Evolutionary conservation across 2,888 invertebrate genomes (phyloP).

Genomic region (Cephus sareptanus): DNA sequence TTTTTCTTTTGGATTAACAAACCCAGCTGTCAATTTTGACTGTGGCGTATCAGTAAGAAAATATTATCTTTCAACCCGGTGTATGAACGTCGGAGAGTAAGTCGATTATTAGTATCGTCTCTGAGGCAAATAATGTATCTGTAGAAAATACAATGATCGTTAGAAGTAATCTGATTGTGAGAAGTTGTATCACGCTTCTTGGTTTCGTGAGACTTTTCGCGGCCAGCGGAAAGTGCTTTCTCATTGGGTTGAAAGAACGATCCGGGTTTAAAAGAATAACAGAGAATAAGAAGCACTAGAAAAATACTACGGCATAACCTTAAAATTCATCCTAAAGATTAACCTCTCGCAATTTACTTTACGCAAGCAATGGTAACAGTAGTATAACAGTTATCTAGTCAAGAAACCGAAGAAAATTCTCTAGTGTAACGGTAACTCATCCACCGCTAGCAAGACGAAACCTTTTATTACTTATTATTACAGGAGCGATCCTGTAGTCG

Average conservation of each 20-base stretch:
- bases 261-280: neutral
- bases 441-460: constrained; percentile 27
- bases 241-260: neutral
- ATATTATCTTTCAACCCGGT: neutral
- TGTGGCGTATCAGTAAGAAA: neutral
- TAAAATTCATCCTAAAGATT: neutral
- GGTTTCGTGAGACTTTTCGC: neutral
- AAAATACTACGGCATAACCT: neutral
- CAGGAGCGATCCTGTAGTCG: neutral
- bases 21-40: neutral
- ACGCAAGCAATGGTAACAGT: neutral
- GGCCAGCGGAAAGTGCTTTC: neutral
- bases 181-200: neutral
- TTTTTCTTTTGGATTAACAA: neutral
- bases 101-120: neutral
- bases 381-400: constrained; percentile 1
- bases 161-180: neutral
- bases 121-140: neutral
- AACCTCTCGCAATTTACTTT: neutral
- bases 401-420: neutral
- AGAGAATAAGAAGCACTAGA: neutral
- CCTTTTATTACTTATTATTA: constrained; percentile 35
- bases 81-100: neutral
- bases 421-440: constrained; percentile 33
- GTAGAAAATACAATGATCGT: neutral